These are phyloP conservation scores for Trichomalopsis sarcophagae DNA, from an alignment of 1,140 invertebrate genomes.

Conservation along the genomic window DNA sequence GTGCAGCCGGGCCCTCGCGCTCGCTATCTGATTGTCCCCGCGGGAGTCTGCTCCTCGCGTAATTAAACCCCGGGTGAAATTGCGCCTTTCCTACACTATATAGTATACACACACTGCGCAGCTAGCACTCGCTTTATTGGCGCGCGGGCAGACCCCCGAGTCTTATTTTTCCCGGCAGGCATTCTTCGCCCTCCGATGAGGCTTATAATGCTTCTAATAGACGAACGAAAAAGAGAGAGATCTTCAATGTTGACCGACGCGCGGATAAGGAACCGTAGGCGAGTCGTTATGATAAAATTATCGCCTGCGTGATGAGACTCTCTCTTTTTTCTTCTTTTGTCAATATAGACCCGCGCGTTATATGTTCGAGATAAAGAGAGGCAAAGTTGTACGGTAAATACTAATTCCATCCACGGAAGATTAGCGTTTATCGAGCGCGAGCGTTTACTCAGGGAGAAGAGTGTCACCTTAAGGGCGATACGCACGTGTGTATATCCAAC, in stretches of 20 bases:
- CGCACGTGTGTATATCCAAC: no score
- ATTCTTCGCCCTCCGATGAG: neutral
- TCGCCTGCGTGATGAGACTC: neutral
- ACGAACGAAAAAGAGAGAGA: neutral
- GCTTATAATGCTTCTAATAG: neutral
- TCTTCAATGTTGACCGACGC: conserved; percentile 9
- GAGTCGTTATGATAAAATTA: conserved; percentile 43
- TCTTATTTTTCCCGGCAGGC: neutral
- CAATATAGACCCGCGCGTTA: conserved; percentile 1
- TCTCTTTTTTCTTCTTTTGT: conserved; percentile 10
- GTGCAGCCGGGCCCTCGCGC: neutral
- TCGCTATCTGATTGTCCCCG: conserved; percentile 42
- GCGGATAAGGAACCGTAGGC: conserved; percentile 10
- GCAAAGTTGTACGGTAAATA: neutral
- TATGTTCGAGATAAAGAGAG: neutral
- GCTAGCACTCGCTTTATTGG: conserved; percentile 12
- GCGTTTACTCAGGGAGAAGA: neutral
- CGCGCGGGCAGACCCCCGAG: neutral
- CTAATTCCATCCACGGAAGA: conserved; percentile 20
- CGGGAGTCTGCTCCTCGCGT: conserved; percentile 32
- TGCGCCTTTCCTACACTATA: conserved; percentile 2
- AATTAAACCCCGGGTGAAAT: conserved; percentile 35
- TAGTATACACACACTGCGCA: neutral
- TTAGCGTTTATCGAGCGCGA: no score
- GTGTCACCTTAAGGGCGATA: neutral